phyloP scores from a whole-genome alignment of 2,113 vertebrate species.

The Prionailurus viverrinus region DNA sequence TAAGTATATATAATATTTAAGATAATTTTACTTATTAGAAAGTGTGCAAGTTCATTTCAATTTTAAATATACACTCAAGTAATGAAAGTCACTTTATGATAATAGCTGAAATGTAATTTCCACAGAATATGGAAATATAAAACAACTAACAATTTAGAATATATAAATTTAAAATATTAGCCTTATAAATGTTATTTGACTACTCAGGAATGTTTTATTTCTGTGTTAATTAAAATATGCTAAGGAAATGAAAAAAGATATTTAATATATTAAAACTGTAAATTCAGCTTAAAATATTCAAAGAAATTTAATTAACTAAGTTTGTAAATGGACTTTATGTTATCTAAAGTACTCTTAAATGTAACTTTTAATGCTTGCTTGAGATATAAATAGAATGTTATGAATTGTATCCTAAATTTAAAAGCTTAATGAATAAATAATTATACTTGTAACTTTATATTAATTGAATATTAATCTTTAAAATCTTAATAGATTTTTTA shows the following conservation, averaged over 20 bases:
- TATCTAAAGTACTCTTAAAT: constrained; percentile 7
- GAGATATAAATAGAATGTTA: not conserved
- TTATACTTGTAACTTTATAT: not conserved
- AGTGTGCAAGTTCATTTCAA: not conserved
- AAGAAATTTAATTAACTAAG: not conserved
- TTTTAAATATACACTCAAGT: not conserved
- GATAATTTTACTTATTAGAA: not conserved
- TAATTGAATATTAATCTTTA: not conserved
- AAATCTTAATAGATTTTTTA: not conserved
- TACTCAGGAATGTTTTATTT: not conserved
- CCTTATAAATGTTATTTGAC: not conserved
- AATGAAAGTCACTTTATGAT: not conserved
- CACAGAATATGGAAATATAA: not conserved
- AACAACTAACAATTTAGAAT: not conserved
- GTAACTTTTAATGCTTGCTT: not conserved
- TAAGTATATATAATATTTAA: not conserved
- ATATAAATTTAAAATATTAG: not conserved
- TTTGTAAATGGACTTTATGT: not conserved
- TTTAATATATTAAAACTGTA: not conserved
- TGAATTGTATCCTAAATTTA: not conserved
- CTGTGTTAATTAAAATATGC: not conserved
- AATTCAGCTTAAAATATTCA: not conserved
- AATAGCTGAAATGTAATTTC: not conserved
- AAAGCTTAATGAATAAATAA: not conserved
- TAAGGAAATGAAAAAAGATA: not conserved